phyloP scores from a whole-genome alignment of 1,140 invertebrate species.

The Ruditapes philippinarum region DNA sequence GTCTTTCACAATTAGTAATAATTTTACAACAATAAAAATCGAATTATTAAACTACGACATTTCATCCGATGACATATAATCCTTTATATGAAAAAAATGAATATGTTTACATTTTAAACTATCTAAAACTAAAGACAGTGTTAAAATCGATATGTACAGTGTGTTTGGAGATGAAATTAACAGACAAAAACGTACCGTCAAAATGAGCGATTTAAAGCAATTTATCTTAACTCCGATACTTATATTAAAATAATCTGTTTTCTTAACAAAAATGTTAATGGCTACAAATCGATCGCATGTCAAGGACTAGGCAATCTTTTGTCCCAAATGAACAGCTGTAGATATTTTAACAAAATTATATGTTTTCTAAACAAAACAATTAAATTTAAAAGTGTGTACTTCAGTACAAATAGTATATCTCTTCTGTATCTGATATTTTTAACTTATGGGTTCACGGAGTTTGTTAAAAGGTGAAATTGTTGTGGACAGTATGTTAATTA shows the following conservation, averaged over 20 bases:
- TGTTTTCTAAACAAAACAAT: slow-evolving; percentile 22
- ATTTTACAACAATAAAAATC: no score
- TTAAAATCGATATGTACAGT: no score
- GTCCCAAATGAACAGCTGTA: neutral
- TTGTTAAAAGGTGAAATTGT: slow-evolving; percentile 38
- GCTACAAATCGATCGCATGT: neutral
- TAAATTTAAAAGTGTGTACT: slow-evolving; percentile 27
- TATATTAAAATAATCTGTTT: neutral
- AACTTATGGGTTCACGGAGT: slow-evolving; percentile 27
- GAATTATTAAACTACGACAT: no score
- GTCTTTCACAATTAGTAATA: no score
- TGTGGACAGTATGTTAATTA: slow-evolving; percentile 45
- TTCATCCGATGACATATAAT: no score
- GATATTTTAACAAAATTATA: slow-evolving; percentile 18
- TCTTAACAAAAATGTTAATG: neutral
- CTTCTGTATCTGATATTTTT: neutral
- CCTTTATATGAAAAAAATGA: no score
- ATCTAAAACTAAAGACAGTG: no score
- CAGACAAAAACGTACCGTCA: no score
- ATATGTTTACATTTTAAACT: no score
- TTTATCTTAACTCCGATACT: no score
- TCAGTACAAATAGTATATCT: slow-evolving; percentile 12
- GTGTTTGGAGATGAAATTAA: no score
- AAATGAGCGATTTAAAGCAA: no score
- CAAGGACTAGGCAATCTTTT: neutral